Conservation (phyloP, 2,888 invertebrate genomes). For the Melipona bicolor region DNA sequence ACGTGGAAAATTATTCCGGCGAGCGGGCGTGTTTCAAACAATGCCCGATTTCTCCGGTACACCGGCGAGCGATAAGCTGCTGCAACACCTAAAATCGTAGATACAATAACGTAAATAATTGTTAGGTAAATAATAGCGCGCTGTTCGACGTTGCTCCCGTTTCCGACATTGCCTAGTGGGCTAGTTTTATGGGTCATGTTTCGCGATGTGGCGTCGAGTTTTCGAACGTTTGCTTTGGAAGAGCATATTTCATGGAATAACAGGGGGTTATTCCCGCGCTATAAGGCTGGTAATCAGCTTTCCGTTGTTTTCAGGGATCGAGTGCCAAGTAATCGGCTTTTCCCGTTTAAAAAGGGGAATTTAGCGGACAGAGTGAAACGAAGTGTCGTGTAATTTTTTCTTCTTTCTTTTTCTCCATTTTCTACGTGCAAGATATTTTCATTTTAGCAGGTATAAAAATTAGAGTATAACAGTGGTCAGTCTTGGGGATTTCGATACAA, state of each 20-base stretch:
- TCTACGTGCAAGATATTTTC: no score
- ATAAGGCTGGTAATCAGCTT: constrained; percentile 10
- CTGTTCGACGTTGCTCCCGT: constrained; percentile 10
- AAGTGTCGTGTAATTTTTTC: no score
- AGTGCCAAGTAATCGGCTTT: constrained; percentile 13
- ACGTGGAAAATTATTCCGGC: constrained; percentile 43
- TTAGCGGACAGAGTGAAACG: no score
- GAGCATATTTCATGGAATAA: constrained; percentile 4
- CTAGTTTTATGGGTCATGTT: background rate
- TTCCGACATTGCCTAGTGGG: background rate
- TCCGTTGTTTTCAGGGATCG: background rate
- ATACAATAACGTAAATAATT: constrained; percentile 58
- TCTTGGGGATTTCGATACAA: no score
- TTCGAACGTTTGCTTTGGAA: background rate
- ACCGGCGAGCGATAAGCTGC: constrained; percentile 37
- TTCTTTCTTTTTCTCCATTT: no score
- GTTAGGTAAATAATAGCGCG: constrained; percentile 59
- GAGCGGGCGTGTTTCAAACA: constrained; percentile 33
- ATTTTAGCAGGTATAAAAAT: no score
- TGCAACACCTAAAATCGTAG: constrained; percentile 45
- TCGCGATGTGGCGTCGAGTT: background rate
- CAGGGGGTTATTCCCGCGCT: background rate
- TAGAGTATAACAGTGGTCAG: no score
- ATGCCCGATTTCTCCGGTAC: constrained; percentile 34
- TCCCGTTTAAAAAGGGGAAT: background rate